Evolutionary conservation across 1,140 invertebrate species (phyloP).

Genomic region (Anastatus disparis): DNA sequence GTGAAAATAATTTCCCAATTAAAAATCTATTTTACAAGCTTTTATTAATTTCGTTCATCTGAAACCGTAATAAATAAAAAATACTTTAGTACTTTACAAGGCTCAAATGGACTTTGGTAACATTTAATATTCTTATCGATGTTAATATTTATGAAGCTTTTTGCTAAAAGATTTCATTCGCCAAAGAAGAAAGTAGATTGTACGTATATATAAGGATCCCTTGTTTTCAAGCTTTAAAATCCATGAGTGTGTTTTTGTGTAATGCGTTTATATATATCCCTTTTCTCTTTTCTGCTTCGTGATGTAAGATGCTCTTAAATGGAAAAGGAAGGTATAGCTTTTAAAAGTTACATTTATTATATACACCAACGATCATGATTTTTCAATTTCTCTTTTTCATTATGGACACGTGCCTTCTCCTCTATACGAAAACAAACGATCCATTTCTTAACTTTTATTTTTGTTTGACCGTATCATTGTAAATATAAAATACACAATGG

Average conservation of each 20-base stretch:
- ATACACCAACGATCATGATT: neutral
- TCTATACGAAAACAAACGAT: too few relatives aligned
- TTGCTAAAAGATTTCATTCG: neutral
- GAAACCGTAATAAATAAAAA: too few relatives aligned
- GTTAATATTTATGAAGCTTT: conserved; percentile 37
- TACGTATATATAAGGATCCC: too few relatives aligned
- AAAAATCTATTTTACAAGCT: too few relatives aligned
- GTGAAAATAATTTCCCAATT: too few relatives aligned
- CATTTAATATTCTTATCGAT: conserved; percentile 19
- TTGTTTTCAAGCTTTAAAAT: conserved; percentile 30
- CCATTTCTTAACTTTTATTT: too few relatives aligned
- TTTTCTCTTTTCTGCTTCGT: neutral
- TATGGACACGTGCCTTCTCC: too few relatives aligned
- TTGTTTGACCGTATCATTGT: too few relatives aligned
- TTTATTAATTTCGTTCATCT: too few relatives aligned
- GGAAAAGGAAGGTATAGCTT: neutral
- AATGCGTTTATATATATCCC: conserved; percentile 32
- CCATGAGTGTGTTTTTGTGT: conserved; percentile 32
- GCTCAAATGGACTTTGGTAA: too few relatives aligned
- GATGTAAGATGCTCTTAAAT: conserved; percentile 27
- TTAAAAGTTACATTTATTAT: neutral
- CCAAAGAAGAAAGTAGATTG: neutral
- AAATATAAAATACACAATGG: too few relatives aligned
- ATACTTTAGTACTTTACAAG: too few relatives aligned
- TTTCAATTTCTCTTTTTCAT: conserved; percentile 17